Evolutionary conservation across 2,888 invertebrate species (phyloP).

Genomic region (Labia minor): DNA sequence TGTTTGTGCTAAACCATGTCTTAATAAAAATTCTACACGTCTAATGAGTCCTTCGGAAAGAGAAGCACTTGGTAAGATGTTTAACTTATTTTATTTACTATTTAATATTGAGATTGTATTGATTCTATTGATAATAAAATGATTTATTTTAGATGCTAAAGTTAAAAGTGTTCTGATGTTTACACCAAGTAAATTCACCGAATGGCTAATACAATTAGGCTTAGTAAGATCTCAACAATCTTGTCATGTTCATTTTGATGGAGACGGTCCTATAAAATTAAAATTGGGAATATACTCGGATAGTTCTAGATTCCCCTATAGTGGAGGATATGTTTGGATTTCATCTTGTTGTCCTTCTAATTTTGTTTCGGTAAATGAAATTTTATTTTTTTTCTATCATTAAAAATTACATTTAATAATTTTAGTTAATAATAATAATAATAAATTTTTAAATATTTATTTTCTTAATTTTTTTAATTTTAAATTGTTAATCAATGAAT

Average conservation of each 20-base stretch:
- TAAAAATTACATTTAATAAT: background rate
- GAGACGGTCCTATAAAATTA: constrained; percentile 44
- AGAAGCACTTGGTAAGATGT: constrained; percentile 35
- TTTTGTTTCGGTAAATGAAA: constrained; percentile 55
- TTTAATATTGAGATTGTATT: background rate
- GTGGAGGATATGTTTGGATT: constrained; percentile 86
- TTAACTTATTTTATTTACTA: background rate
- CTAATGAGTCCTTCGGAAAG: background rate
- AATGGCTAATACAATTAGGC: constrained; percentile 82
- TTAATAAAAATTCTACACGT: constrained; percentile 37
- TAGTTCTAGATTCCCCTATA: constrained; percentile 71
- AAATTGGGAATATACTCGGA: constrained; percentile 82
- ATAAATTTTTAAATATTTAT: too few relatives aligned
- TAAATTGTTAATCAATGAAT: too few relatives aligned
- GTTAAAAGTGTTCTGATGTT: constrained; percentile 74
- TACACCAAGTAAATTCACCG: constrained; percentile 73
- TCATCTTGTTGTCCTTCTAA: constrained; percentile 75
- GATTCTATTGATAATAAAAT: background rate
- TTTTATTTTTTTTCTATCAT: background rate
- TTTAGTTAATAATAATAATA: background rate
- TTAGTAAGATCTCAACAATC: constrained; percentile 67
- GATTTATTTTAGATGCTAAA: constrained; percentile 50
- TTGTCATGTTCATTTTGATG: constrained; percentile 51
- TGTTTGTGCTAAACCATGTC: constrained; percentile 68
- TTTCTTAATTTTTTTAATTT: background rate